Evolutionary conservation across 2,113 vertebrate genomes (phyloP).

Genomic region (Xiphophorus hellerii): DNA sequence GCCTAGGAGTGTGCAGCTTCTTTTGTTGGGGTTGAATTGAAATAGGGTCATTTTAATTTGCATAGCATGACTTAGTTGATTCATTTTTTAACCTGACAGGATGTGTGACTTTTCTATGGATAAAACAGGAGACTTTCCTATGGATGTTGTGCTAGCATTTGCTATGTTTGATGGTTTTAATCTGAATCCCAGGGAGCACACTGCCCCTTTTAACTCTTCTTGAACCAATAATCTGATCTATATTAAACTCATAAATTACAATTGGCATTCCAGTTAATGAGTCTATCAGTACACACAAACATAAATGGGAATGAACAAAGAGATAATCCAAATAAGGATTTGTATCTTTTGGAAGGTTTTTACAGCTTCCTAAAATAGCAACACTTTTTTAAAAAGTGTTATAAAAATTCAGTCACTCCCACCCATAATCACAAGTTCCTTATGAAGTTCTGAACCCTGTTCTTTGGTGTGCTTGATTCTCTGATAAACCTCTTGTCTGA

Average conservation of each 20-base stretch:
- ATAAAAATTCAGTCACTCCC: background rate
- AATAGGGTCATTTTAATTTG: background rate
- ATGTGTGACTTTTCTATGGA: background rate
- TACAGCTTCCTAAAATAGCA: background rate
- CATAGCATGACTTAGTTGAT: background rate
- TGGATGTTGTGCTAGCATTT: background rate
- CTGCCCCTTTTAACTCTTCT: background rate
- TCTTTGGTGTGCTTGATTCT: too few relatives aligned
- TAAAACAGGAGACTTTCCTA: background rate
- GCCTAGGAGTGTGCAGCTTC: background rate
- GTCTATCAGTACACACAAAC: background rate
- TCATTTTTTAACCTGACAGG: background rate
- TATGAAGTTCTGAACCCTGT: too few relatives aligned
- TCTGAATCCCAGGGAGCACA: background rate
- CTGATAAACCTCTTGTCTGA: background rate
- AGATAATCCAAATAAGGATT: background rate
- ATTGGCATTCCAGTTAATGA: background rate
- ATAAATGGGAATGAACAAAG: background rate
- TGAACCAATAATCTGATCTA: background rate
- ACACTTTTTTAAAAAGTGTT: background rate
- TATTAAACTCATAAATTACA: constrained; percentile 1
- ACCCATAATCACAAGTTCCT: too few relatives aligned
- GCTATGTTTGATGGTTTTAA: background rate
- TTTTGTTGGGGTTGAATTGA: background rate
- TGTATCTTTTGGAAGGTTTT: background rate